These are phyloP conservation scores for Peromyscus polionotus DNA, from an alignment of 2,113 vertebrate species.

Conservation along the genomic window DNA sequence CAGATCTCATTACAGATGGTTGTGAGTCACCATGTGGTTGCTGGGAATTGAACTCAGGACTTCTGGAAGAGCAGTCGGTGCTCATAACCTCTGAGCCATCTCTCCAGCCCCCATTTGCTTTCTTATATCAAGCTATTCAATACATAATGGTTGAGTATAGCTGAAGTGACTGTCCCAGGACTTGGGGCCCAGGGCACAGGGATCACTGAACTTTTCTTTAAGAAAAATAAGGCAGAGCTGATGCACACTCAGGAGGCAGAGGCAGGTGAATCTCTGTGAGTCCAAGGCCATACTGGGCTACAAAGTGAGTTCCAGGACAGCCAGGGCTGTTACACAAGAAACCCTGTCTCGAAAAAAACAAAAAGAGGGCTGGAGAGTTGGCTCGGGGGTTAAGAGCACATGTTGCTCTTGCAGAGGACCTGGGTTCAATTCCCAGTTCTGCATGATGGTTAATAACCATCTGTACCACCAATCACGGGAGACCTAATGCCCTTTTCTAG, in stretches of 20 bases:
- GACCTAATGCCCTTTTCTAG: too few relatives aligned
- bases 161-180: background rate
- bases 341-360: background rate
- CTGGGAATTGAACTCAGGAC: too few relatives aligned
- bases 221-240: background rate
- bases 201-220: background rate
- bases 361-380: background rate
- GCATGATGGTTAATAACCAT: too few relatives aligned
- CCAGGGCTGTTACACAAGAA: background rate
- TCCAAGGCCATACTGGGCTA: background rate
- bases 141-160: background rate
- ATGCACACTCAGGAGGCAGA: background rate
- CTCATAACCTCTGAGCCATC: too few relatives aligned
- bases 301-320: background rate
- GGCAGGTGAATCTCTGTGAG: background rate
- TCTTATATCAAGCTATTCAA: background rate
- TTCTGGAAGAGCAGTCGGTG: too few relatives aligned
- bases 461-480: too few relatives aligned
- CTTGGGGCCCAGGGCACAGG: background rate
- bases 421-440: background rate
- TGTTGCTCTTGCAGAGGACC: background rate
- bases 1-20: too few relatives aligned
- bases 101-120: background rate
- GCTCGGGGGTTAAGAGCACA: background rate
- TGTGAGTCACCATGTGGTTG: too few relatives aligned